Base-by-base conservation (phyloP, 1,140 invertebrate species). In the Plectrocnemia conspersa region DNA sequence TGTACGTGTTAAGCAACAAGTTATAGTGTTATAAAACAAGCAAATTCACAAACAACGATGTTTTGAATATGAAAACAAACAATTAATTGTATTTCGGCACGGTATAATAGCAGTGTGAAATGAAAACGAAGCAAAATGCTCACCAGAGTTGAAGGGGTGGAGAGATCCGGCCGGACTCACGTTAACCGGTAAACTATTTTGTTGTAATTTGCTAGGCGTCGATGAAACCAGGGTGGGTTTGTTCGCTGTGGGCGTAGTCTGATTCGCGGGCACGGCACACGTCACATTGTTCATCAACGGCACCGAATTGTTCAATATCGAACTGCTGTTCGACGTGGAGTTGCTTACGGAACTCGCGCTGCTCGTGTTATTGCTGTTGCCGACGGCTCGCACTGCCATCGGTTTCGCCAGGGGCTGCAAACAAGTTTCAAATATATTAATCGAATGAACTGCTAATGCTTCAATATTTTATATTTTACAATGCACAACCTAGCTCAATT, bases 391-490 rank as follows among this genome's bases (percentile, higher is more conserved):
- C 38, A 88, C 82, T 48, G 85, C 83, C 58, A 78, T 84, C 15
- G 86, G 86, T 73, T 88, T 88, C 25, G 88, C 79, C n/a, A n/a
- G n/a, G 62, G 81, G 82, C 78, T 82, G 70, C 10, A 56, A 50
- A 19, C 5, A 13, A 47, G 13, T 3, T n/a, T n/a, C n/a, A n/a
- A n/a, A n/a, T n/a, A n/a, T n/a, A n/a, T n/a, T n/a, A n/a, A 29
- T 29, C 13, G n/a, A 7, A 29, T 29, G n/a, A 9, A 9, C 13
- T 9, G 27, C 13, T 29, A 13, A 29, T 9, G 7, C 27, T 29
- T 29, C 7, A 29, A 9, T 29, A 29, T 29, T 29, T 29, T 29
- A 29, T 29, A 9, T n/a, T n/a, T n/a, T n/a, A n/a, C n/a, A n/a
- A n/a, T n/a, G n/a, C n/a, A n/a, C n/a, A n/a, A n/a, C n/a, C n/a